Evolutionary conservation across 2,888 invertebrate genomes (phyloP), one percentile per base, ranked within the genome.

Genomic region (Tiphia femorata): DNA sequence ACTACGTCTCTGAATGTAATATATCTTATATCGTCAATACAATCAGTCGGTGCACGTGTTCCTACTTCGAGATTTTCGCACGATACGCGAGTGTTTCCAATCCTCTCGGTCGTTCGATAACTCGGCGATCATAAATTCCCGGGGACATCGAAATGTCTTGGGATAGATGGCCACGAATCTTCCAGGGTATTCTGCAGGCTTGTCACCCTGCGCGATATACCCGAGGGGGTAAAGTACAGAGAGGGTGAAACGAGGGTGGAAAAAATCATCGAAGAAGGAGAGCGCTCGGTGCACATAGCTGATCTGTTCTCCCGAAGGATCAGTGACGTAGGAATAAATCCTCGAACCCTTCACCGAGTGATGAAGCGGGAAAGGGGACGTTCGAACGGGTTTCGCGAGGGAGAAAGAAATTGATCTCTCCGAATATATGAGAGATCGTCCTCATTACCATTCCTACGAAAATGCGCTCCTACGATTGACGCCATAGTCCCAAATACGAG

Each of bases 41-140:
- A 42, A 43, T 53, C 52, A 33, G 12, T 41, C 40, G 44, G 10
- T 1, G 25, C 48, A 62, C 35, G 55, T 67, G 57, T 7, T 47
- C 17, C 23, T 20, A 21, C 7, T 37, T 19, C 20, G 38, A 16
- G 35, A 60, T 55, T 46, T 67, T 67, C 63, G 48, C 66, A 51
- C 60, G 58, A 30, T 21, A 21, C 25, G 20, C 30, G 43, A 41
- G 38, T 17, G 12, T 21, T 43, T 48, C 27, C 59, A 48, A 57
- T 60, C 49, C 23, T 25, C 38, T 44, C 25, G 40, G 52, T 56
- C 50, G 57, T 46, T 54, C 61, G 73, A 68, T 72, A 67, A 59
- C 55, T 61, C 54, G 50, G 35, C 49, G 61, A 70, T 64, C 69
- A 65, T 72, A 72, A 72, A 72, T 72, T 70, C 55, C 54, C n/a